A percentile compares a stretch with the other conserved stretches of the same genome.
Evolutionary conservation across 2,888 invertebrate genomes (phyloP).

Genomic region (Mythimna lalbum): DNA sequence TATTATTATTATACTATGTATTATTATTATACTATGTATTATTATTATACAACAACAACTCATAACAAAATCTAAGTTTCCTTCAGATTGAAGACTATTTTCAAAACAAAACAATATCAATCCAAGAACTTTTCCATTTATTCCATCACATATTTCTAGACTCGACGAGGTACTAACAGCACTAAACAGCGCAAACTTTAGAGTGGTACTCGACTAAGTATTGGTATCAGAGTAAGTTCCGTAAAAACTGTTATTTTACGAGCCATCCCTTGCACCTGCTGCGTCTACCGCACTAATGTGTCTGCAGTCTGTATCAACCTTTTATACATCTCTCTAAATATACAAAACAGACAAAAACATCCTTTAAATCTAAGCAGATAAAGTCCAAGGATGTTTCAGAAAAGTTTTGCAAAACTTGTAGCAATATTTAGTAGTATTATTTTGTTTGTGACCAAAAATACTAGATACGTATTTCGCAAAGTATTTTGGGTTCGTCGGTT

Average conservation of each 20-base stretch:
- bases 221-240: slow-evolving; percentile 35
- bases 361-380: not conserved
- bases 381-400: not conserved
- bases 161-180: slow-evolving; percentile 5
- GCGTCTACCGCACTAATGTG: slow-evolving; percentile 66
- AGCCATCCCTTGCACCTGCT: slow-evolving; percentile 65
- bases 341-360: slow-evolving; percentile 12
- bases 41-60: not conserved
- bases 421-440: slow-evolving; percentile 20
- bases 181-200: slow-evolving; percentile 16
- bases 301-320: slow-evolving; percentile 50
- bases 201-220: slow-evolving; percentile 18
- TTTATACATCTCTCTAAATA: not conserved
- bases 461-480: slow-evolving; percentile 3
- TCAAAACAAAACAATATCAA: slow-evolving; percentile 24
- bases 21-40: too few species aligned
- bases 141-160: slow-evolving; percentile 6
- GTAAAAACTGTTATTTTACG: slow-evolving; percentile 53
- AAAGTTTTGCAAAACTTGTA: slow-evolving; percentile 11
- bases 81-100: not conserved
- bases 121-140: slow-evolving; percentile 32
- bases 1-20: too few species aligned
- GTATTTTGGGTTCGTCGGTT: slow-evolving; percentile 14
- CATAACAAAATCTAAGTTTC: not conserved
- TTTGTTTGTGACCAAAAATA: slow-evolving; percentile 29